Evolutionary conservation across 2,888 invertebrate species (phyloP).

Genomic region (Epistrophella euchroma): DNA sequence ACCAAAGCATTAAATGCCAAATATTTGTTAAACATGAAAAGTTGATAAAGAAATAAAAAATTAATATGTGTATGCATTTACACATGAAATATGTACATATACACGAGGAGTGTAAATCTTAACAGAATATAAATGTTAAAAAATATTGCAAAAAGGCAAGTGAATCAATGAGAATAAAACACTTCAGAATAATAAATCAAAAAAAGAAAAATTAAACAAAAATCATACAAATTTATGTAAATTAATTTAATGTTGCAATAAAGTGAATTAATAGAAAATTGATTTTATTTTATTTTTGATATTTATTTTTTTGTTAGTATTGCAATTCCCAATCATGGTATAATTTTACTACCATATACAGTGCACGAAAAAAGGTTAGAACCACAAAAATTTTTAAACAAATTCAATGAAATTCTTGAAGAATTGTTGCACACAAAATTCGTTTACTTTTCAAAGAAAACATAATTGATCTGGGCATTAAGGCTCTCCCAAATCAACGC

Average conservation of each 20-base stretch:
- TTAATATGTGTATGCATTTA: constrained; percentile 18
- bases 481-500: no score
- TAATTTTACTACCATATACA: no score
- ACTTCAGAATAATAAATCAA: constrained; percentile 51
- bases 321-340: no score
- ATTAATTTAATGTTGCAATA: constrained; percentile 77
- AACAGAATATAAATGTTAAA: constrained; percentile 61
- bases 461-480: no score
- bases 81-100: constrained; percentile 56
- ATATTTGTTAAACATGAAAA: constrained; percentile 78
- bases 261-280: constrained; percentile 72
- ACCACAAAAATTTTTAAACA: no score
- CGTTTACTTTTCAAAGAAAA: no score
- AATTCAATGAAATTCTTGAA: no score
- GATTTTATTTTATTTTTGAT: constrained; percentile 10
- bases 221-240: constrained; percentile 74
- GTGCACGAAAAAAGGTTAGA: no score
- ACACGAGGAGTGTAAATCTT: constrained; percentile 57
- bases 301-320: neutral
- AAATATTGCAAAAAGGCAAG: constrained; percentile 37
- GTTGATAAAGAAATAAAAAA: constrained; percentile 57
- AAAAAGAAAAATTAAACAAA: constrained; percentile 9
- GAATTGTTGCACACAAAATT: no score
- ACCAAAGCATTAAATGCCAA: constrained; percentile 79
- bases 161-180: constrained; percentile 57